Percentiles rank a stretch among this genome's conserved stretches.
Conservation (phyloP, 2,888 invertebrate species). For the Empis livida region DNA sequence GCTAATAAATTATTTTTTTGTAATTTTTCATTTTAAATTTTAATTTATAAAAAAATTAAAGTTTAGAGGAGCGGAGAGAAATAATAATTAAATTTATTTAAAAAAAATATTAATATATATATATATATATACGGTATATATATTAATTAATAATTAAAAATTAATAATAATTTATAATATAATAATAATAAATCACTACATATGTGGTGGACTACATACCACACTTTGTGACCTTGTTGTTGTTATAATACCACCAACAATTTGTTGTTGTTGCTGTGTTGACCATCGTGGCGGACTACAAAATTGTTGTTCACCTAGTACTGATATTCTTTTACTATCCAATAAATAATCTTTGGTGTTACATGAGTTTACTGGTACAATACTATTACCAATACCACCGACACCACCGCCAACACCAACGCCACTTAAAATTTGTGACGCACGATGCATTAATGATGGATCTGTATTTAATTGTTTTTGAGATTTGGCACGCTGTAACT, state of each 20-base stretch:
- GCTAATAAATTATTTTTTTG: too few species aligned
- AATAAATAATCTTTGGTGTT: slow-evolving; percentile 35
- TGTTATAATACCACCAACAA: slow-evolving; percentile 17
- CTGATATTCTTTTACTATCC: slow-evolving; percentile 33
- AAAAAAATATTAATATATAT: neutral
- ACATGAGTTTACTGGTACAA: slow-evolving; percentile 23
- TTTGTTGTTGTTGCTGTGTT: slow-evolving; percentile 20
- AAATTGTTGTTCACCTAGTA: slow-evolving; percentile 35
- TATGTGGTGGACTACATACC: slow-evolving; percentile 36
- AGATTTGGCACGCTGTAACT: slow-evolving; percentile 55
- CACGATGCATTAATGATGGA: slow-evolving; percentile 47
- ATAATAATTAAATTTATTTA: neutral
- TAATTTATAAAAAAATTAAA: too few species aligned
- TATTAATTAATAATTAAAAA: neutral
- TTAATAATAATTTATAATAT: neutral
- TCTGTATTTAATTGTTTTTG: slow-evolving; percentile 80
- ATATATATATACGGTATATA: neutral
- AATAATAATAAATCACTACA: slow-evolving; percentile 22
- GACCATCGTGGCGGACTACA: slow-evolving; percentile 34
- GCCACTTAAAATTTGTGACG: slow-evolving; percentile 38
- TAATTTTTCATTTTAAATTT: too few species aligned
- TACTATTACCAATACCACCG: slow-evolving; percentile 7
- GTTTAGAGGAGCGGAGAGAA: neutral
- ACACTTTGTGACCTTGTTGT: slow-evolving; percentile 23
- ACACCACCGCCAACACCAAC: slow-evolving; percentile 20